Conservation (phyloP, 2,797 vertebrate species). For the Poliocrania exsul region DNA sequence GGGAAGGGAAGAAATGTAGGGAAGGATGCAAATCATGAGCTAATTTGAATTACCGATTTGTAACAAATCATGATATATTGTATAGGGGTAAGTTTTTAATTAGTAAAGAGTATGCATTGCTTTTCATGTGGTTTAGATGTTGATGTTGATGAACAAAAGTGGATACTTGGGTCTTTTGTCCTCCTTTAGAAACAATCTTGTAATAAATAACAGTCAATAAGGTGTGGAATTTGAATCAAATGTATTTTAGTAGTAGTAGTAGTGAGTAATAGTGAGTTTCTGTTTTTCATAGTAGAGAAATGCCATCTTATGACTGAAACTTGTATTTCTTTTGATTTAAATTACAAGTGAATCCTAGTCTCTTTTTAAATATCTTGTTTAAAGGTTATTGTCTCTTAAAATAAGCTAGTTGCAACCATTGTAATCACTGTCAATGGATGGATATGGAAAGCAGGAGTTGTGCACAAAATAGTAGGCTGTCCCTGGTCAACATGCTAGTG, state of each 20-base stretch:
- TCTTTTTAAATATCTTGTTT: background rate
- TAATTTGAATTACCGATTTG: background rate
- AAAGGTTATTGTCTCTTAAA: background rate
- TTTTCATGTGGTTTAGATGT: background rate
- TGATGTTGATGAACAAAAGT: background rate
- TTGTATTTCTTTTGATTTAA: background rate
- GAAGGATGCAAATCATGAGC: background rate
- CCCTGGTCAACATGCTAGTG: background rate
- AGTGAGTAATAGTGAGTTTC: background rate
- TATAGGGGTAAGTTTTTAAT: background rate
- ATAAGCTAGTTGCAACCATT: background rate
- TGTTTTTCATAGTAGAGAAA: background rate
- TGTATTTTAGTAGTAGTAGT: background rate
- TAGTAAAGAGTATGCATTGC: background rate
- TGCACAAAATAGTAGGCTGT: background rate
- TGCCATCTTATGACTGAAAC: background rate
- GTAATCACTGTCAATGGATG: background rate
- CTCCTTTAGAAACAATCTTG: background rate
- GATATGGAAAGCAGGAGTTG: background rate
- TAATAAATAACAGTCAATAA: background rate
- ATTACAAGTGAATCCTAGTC: background rate
- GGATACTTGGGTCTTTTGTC: background rate
- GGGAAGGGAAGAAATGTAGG: background rate
- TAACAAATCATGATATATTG: background rate
- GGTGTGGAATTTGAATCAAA: background rate